phyloP scores from a whole-genome alignment of 2,113 vertebrate species.

The Struthidea cinerea region DNA sequence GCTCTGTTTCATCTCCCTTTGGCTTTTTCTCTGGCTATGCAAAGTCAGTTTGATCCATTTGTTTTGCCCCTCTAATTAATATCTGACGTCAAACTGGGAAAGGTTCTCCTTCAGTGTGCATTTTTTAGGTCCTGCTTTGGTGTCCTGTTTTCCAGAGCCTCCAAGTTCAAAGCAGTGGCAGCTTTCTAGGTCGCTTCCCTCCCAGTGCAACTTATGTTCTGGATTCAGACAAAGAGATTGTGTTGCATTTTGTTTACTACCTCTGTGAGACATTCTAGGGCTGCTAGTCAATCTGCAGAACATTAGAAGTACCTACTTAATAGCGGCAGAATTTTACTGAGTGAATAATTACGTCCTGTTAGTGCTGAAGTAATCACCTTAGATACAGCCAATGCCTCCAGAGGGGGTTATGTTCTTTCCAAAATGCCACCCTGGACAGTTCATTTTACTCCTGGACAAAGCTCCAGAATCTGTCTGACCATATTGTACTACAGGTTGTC shows the following conservation, averaged over 20 bases:
- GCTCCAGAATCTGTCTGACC: not conserved
- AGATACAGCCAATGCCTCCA: not conserved
- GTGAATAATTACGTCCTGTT: constrained; percentile 39
- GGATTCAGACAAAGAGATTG: not conserved
- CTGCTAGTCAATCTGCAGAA: not conserved
- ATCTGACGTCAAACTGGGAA: fast-evolving
- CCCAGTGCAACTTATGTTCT: not conserved
- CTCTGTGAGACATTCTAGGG: not conserved
- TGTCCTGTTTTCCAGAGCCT: not conserved
- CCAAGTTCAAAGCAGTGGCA: not conserved
- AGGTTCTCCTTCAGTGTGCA: not conserved
- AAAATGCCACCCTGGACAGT: constrained; percentile 27
- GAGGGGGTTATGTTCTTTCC: not conserved
- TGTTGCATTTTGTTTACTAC: constrained; percentile 45
- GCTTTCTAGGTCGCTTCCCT: not conserved
- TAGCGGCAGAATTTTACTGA: constrained; percentile 36
- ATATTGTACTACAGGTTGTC: constrained; percentile 51
- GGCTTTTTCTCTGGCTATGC: not conserved
- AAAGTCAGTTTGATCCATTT: not conserved
- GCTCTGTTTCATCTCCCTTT: not conserved
- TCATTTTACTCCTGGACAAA: constrained; percentile 27
- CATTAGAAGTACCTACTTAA: constrained; percentile 16
- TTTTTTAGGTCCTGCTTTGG: not conserved
- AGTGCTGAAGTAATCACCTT: constrained; percentile 38
- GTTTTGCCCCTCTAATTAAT: not conserved